Conservation (phyloP, 1,140 invertebrate genomes). For the Trichogramma pretiosum region DNA sequence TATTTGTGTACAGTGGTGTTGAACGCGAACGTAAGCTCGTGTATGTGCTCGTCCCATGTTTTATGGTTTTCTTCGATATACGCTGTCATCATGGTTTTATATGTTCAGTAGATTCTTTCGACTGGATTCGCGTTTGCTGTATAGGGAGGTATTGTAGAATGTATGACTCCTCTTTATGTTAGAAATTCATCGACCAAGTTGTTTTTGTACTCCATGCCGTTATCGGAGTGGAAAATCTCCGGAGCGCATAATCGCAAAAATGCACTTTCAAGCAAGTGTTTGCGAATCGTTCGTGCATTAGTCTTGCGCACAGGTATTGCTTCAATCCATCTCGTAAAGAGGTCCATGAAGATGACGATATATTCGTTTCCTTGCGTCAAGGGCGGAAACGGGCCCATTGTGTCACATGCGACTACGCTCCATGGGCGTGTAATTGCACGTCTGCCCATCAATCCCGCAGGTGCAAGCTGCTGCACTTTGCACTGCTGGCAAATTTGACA, state of each 20-base stretch:
- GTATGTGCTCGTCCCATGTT: too few species aligned
- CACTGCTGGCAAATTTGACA: constrained; percentile 8
- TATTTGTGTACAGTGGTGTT: too few species aligned
- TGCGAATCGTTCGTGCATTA: not conserved
- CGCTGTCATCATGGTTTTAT: constrained; percentile 30
- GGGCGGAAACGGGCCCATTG: constrained; percentile 27
- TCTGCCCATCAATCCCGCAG: constrained; percentile 5
- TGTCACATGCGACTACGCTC: constrained; percentile 23
- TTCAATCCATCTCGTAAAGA: constrained; percentile 27
- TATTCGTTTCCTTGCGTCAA: not conserved
- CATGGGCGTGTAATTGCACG: constrained; percentile 14
- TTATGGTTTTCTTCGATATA: too few species aligned
- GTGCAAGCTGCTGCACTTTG: constrained; percentile 1
- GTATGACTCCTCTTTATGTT: constrained; percentile 18
- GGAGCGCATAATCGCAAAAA: not conserved
- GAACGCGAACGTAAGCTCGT: too few species aligned
- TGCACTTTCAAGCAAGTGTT: not conserved
- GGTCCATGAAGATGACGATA: constrained; percentile 21
- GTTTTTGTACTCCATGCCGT: constrained; percentile 10
- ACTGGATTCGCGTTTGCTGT: constrained; percentile 34
- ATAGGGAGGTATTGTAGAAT: constrained; percentile 28
- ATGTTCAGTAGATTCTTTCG: constrained; percentile 30
- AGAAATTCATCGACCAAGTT: not conserved
- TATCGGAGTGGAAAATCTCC: constrained; percentile 2
- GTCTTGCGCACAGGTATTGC: constrained; percentile 1